A percentile compares a stretch with the other conserved stretches of the same genome.
These are phyloP conservation scores for Nasonia vitripennis DNA, from an alignment of 1,140 invertebrate genomes.

Conservation along the genomic window DNA sequence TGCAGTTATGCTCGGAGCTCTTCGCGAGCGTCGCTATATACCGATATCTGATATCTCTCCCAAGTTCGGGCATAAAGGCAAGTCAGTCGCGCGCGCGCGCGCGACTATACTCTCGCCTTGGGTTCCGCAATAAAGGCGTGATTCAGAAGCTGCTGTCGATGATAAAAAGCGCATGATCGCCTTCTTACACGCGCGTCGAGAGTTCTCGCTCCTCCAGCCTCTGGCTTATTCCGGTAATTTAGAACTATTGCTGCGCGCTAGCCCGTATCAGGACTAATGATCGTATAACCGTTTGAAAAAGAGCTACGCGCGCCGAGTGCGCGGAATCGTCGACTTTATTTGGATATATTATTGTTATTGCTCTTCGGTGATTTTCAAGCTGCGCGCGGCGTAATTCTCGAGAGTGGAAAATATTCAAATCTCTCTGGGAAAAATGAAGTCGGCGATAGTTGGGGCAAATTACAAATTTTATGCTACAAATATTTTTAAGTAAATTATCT, in stretches of 20 bases:
- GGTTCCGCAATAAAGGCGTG: conserved; percentile 42
- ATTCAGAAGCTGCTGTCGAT: conserved; percentile 38
- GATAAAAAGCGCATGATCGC: conserved; percentile 44
- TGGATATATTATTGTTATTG: neutral
- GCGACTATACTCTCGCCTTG: neutral
- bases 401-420: too few relatives aligned
- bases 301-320: neutral
- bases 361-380: too few relatives aligned
- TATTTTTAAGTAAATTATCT: too few relatives aligned
- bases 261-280: neutral
- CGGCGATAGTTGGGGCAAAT: too few relatives aligned
- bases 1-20: conserved; percentile 28
- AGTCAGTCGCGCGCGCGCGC: neutral
- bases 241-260: conserved; percentile 7
- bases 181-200: conserved; percentile 39
- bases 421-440: too few relatives aligned
- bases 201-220: conserved; percentile 38
- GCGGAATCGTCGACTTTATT: neutral
- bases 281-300: conserved; percentile 22
- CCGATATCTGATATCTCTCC: conserved; percentile 47
- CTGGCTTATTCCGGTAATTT: conserved; percentile 11
- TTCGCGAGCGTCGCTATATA: neutral
- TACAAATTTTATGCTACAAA: too few relatives aligned
- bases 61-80: conserved; percentile 44
- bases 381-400: too few relatives aligned